Percentiles rank a stretch among this genome's conserved stretches.
These are phyloP conservation scores for Colistium nudipinnis DNA, from an alignment of 2,113 vertebrate species.

Conservation along the genomic window DNA sequence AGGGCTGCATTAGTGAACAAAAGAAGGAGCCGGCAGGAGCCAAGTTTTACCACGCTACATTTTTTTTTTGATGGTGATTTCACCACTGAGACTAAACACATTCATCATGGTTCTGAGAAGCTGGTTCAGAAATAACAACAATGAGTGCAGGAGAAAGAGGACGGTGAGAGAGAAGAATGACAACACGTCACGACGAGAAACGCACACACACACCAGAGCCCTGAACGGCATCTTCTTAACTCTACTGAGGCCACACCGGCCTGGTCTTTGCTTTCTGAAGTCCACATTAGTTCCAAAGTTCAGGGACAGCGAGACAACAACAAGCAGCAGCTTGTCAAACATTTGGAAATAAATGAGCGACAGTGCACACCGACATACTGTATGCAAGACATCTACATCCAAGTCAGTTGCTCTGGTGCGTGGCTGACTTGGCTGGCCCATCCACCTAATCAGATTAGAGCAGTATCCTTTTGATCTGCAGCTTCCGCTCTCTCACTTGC, in stretches of 20 bases:
- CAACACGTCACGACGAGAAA: conserved; percentile 18
- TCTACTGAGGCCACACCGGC: neutral
- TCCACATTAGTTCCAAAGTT: conserved; percentile 10
- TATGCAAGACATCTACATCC: conserved; percentile 17
- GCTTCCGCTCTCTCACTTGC: conserved; percentile 58
- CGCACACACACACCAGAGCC: neutral
- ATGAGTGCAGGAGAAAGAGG: conserved; percentile 21
- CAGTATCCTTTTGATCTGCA: conserved; percentile 65
- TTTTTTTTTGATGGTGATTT: conserved; percentile 61
- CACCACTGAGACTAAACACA: conserved; percentile 65
- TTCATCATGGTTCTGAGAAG: conserved; percentile 43
- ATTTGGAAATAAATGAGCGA: neutral
- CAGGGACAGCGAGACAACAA: conserved; percentile 10
- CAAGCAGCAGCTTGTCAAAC: conserved; percentile 15
- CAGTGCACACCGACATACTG: neutral
- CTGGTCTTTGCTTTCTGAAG: neutral
- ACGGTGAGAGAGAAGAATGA: conserved; percentile 38
- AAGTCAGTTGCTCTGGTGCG: conserved; percentile 24
- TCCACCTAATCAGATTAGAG: conserved; percentile 57
- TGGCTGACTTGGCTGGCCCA: conserved; percentile 39
- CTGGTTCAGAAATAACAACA: conserved; percentile 40
- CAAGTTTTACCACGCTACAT: conserved; percentile 47
- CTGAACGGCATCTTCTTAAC: conserved; percentile 31
- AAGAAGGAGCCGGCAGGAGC: conserved; percentile 25
- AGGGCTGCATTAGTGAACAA: conserved; percentile 46